phyloP scores from a whole-genome alignment of 1,140 invertebrate genomes.

The Drosophila willistoni region DNA sequence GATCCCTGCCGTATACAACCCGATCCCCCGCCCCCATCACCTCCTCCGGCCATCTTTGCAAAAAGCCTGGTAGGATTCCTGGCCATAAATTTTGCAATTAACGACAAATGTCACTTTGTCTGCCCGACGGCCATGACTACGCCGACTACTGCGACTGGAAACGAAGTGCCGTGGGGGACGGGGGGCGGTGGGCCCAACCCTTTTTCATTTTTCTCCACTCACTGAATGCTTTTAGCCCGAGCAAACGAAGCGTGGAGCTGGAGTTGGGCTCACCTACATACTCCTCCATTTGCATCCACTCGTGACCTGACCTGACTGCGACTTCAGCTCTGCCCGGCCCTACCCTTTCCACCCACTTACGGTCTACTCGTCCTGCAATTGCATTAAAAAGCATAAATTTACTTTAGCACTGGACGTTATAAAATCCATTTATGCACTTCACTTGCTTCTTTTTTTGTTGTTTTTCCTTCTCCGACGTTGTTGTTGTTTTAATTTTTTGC shows the following conservation, averaged over 20 bases:
- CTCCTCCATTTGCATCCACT: constrained; percentile 3
- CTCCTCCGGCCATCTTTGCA: constrained; percentile 14
- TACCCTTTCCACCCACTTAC: constrained; percentile 62
- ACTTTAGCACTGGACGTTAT: constrained; percentile 80
- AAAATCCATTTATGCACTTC: constrained; percentile 82
- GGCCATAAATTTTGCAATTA: constrained; percentile 80
- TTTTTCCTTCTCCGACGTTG: not conserved
- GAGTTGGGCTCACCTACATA: not conserved
- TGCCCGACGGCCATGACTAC: constrained; percentile 49
- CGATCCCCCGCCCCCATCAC: not conserved
- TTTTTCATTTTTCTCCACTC: constrained; percentile 19
- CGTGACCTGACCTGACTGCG: constrained; percentile 24
- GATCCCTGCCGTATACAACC: not conserved
- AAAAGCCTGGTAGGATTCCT: constrained; percentile 53
- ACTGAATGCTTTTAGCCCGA: constrained; percentile 64
- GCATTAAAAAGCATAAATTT: constrained; percentile 82
- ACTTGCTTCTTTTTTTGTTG: constrained; percentile 62
- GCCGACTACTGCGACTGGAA: constrained; percentile 34
- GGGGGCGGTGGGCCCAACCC: not conserved
- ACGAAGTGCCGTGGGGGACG: constrained; percentile 1
- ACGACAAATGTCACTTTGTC: constrained; percentile 82
- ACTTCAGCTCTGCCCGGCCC: not conserved
- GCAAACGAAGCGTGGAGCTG: constrained; percentile 58
- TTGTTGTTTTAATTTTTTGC: constrained; percentile 9
- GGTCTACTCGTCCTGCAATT: constrained; percentile 79